These are phyloP conservation scores for Leuciscus waleckii DNA, from an alignment of 2,797 vertebrate species.

Conservation along the genomic window DNA sequence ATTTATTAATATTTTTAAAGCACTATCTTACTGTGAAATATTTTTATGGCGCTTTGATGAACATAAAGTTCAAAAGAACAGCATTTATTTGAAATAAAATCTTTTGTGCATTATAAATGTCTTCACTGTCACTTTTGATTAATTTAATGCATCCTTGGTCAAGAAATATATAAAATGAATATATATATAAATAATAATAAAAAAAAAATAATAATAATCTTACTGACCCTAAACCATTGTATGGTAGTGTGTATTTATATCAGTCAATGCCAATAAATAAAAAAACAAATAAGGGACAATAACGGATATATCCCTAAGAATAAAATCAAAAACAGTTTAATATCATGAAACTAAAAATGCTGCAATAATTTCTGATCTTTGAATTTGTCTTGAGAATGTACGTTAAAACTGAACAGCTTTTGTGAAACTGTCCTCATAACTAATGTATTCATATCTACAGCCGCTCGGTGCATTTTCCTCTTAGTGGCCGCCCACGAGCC, in stretches of 20 bases:
- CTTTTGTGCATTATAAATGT: not conserved
- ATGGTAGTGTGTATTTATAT: not conserved
- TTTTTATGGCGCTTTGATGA: not conserved
- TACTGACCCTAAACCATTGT: not conserved
- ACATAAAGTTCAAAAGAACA: not conserved
- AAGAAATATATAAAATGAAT: too few relatives aligned
- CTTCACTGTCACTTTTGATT: not conserved
- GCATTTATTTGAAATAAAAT: not conserved
- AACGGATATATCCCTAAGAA: not conserved
- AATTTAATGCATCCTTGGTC: not conserved
- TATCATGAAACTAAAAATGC: not conserved
- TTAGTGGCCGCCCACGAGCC: slow-evolving; percentile 8
- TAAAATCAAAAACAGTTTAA: not conserved
- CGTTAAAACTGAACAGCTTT: not conserved
- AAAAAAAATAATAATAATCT: too few relatives aligned
- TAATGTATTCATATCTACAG: slow-evolving; percentile 40
- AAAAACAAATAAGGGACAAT: not conserved
- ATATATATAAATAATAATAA: too few relatives aligned
- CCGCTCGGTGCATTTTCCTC: slow-evolving; percentile 9
- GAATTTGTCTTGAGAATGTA: not conserved
- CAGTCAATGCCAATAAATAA: not conserved
- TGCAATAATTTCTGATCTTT: not conserved
- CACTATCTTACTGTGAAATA: not conserved
- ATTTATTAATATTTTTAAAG: not conserved
- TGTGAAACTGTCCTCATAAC: slow-evolving; percentile 27